Conservation (phyloP, 2,888 invertebrate species). For the Lasius platythorax region DNA sequence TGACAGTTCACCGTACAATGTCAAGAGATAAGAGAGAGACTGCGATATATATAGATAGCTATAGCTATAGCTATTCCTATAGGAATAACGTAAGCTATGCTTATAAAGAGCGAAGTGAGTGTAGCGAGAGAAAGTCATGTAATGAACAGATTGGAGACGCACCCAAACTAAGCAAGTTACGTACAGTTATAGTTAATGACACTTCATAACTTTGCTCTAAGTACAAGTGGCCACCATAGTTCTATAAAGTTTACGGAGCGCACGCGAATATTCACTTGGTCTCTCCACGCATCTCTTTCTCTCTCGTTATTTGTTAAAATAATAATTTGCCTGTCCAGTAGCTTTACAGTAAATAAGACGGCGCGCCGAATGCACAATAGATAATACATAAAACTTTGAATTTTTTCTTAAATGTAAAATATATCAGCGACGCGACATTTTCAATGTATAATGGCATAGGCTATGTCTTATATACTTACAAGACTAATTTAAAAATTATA, state of each 20-base stretch:
- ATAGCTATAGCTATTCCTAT: background rate
- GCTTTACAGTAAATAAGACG: slow-evolving; percentile 9
- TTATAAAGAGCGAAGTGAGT: slow-evolving; percentile 25
- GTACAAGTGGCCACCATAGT: slow-evolving; percentile 66
- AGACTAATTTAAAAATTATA: background rate
- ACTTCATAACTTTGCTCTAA: slow-evolving; percentile 64
- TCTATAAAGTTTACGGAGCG: slow-evolving; percentile 68
- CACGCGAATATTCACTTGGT: slow-evolving; percentile 50
- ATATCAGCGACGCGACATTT: background rate
- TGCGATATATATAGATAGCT: no score
- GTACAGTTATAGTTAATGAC: slow-evolving; percentile 66
- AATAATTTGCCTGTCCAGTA: slow-evolving; percentile 55
- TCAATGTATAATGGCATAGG: background rate
- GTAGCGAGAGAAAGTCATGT: slow-evolving; percentile 44
- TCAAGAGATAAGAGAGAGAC: background rate
- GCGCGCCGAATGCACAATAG: no score
- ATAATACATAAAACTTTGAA: background rate
- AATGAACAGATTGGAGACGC: slow-evolving; percentile 46
- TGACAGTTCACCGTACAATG: background rate
- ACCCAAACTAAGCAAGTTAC: slow-evolving; percentile 53
- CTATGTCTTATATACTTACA: background rate
- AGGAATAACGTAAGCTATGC: slow-evolving; percentile 22
- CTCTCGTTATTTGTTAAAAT: slow-evolving; percentile 50
- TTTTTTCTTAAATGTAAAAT: background rate
- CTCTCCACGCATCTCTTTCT: slow-evolving; percentile 36